Evolutionary conservation across 2,888 invertebrate genomes (phyloP).

Genomic region (Catonia carolina): DNA sequence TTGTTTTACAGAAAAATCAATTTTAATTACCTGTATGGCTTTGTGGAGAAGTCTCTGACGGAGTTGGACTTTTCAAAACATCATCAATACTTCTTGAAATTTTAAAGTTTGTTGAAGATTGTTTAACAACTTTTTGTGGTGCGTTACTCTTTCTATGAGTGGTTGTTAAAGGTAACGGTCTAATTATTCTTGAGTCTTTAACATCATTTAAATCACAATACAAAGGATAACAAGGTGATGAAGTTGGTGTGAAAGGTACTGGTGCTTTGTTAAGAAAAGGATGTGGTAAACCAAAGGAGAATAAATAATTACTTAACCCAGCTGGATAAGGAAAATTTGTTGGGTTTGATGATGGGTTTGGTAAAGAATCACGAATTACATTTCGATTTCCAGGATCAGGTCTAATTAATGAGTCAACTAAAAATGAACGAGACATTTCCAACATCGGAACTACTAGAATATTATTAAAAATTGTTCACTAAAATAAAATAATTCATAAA

Average conservation of each 20-base stretch:
- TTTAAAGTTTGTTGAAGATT: no score
- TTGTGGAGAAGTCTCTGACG: neutral
- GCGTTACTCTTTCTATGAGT: constrained; percentile 7
- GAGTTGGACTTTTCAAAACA: neutral
- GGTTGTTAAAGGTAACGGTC: constrained; percentile 18
- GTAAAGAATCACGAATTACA: constrained; percentile 45
- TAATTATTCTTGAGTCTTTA: constrained; percentile 18
- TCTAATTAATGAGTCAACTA: constrained; percentile 70
- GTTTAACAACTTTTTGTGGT: no score
- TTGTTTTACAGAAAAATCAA: no score
- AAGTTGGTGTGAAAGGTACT: constrained; percentile 31
- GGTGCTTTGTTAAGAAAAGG: constrained; percentile 21
- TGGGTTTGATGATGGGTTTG: constrained; percentile 44
- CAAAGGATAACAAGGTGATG: constrained; percentile 31
- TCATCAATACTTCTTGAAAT: neutral
- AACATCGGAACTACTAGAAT: neutral
- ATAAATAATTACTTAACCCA: constrained; percentile 25
- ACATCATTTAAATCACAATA: constrained; percentile 21
- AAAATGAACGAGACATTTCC: constrained; percentile 70
- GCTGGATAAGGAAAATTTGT: constrained; percentile 38
- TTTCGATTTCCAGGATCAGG: constrained; percentile 41
- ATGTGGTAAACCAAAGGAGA: constrained; percentile 23
- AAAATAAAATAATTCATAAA: neutral
- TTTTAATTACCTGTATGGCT: no score
- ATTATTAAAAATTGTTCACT: neutral